Evolutionary conservation across 2,797 vertebrate genomes (phyloP), one percentile per base, ranked within the genome.

Genomic region (Rachycentron canadum): DNA sequence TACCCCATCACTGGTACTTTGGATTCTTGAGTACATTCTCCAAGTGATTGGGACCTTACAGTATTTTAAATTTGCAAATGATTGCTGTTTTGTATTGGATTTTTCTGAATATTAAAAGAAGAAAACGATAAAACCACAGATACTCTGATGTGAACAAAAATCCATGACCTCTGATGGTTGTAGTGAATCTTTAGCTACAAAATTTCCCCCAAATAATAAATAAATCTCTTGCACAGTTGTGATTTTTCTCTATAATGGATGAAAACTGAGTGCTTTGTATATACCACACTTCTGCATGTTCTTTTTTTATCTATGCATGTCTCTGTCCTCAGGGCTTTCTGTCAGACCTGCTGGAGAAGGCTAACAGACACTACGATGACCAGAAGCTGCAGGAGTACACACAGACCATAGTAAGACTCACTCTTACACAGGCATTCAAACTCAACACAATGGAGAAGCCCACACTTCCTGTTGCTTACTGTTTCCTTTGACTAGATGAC

Each of bases 361-460:
- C 98, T 0, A 99, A 99, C 93, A 95, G 97, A 88, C 96, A 97
- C 49, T 98, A 98, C 0, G 96, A 99, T 0, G 98, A 99, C 57
- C 93, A 97, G 88, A 98, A 99, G 92, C 96, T 99, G 78, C 95
- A 96, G 36, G 98, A 99, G 90, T 99, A 99, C 91, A 99, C 97
- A 9, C 96, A 98, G 86, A 99, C 98, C 83, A 99, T 98, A 13
- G 98, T 99, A 90, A 96, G 97, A 89, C 13, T 43, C 47, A 56
- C n/a, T n/a, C n/a, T n/a, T n/a, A n/a, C 36, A 17, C 43, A 59
- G 34, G 7, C 17, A 36, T 5, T 41, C 23, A 58, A 8, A 50
- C 43, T 14, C 23, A 7, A 70, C 17, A 40, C 60, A 68, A 5
- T 7, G 3, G 28, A 50, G 25, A 59, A 17, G n/a, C 45, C 32